phyloP scores from a whole-genome alignment of 1,140 invertebrate species.

The Hylaeus volcanicus region DNA sequence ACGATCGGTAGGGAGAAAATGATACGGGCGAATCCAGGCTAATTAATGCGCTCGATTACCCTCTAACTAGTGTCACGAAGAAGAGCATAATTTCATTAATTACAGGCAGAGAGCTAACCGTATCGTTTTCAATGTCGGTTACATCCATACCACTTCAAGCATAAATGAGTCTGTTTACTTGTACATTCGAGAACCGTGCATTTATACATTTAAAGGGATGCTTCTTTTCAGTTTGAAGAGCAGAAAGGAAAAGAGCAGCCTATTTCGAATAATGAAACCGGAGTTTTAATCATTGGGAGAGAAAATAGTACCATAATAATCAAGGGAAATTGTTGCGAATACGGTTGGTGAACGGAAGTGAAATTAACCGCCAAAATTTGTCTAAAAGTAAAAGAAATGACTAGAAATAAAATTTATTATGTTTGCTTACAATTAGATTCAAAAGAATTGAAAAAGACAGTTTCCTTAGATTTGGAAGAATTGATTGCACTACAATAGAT shows the following conservation, averaged over 20 bases:
- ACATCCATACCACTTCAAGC: not conserved
- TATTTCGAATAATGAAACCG: no score
- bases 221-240: not conserved
- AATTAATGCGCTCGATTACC: constrained; percentile 33
- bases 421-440: no score
- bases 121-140: not conserved
- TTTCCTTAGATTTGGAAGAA: no score
- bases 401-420: no score
- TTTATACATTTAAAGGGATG: not conserved
- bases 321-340: no score
- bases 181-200: not conserved
- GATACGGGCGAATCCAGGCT: not conserved
- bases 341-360: no score
- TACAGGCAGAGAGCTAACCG: not conserved
- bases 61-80: constrained; percentile 16
- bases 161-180: constrained; percentile 5
- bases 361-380: no score
- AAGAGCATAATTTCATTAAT: constrained; percentile 9
- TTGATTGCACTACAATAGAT: no score
- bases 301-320: no score
- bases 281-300: no score
- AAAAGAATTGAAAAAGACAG: no score
- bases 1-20: not conserved
- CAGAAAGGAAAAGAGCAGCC: not conserved
- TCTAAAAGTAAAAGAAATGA: no score